These are phyloP conservation scores for Tholera decimalis DNA, from an alignment of 2,888 invertebrate genomes.

Conservation along the genomic window DNA sequence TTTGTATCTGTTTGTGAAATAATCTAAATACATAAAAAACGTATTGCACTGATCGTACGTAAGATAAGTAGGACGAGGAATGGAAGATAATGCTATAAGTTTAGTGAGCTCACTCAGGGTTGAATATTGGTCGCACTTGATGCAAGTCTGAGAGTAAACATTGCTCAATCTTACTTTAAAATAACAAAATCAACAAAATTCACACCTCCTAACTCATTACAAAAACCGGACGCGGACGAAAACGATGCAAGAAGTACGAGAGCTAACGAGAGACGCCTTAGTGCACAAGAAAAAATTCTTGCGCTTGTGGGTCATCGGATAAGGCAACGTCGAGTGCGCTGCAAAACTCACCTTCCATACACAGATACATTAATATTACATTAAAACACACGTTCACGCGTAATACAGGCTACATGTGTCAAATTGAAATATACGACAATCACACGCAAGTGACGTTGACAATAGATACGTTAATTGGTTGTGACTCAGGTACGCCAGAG, in stretches of 20 bases:
- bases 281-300: constrained; percentile 59
- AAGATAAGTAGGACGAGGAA: too few species aligned
- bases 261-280: constrained; percentile 54
- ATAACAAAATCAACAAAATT: not conserved
- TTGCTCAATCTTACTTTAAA: too few species aligned
- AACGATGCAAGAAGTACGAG: constrained; percentile 45
- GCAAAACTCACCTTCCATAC: constrained; percentile 69
- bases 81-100: too few species aligned
- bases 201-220: not conserved
- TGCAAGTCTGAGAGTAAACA: too few species aligned
- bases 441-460: constrained; percentile 77
- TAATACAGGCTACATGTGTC: constrained; percentile 78
- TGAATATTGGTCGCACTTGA: too few species aligned
- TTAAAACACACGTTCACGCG: constrained; percentile 74
- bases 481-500: constrained; percentile 55
- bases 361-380: constrained; percentile 80
- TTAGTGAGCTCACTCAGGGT: too few species aligned
- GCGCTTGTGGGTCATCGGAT: constrained; percentile 66
- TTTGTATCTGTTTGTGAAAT: too few species aligned
- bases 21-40: too few species aligned
- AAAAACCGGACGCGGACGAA: constrained; percentile 41
- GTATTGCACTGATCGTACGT: too few species aligned
- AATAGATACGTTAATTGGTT: constrained; percentile 67
- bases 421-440: constrained; percentile 81
- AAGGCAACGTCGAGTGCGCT: constrained; percentile 68